Base-by-base conservation (phyloP, 2,113 vertebrate species). In the Andinoacara biseriatus region DNA sequence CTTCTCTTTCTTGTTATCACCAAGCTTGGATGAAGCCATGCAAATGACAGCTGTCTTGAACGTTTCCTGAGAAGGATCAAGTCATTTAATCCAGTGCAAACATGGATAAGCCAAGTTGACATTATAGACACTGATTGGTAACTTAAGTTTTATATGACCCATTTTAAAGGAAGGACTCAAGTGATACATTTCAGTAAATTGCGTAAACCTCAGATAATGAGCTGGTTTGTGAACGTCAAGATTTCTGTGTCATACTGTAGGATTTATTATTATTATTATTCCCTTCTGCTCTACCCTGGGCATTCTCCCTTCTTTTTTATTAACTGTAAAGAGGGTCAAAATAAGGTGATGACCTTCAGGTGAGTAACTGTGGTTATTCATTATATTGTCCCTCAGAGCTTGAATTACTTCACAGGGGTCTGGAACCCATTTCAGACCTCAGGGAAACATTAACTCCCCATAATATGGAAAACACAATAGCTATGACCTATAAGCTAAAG, bases 381-480 rank as follows among this genome's bases (percentile, higher is more conserved):
- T 91, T 79, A 81, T 88, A 81, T 81, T 65, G 35, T 83, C 58
- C 80, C 74, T 89, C 61, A 85, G 82, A 89, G 78, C 69, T 24
- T 69, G 78, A 89, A 84, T 90, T 85, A 83, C 80, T 83, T 86
- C 67, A 65, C 75, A 90, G 78, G 33, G 85, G 56, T 78, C 82
- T 80, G 60, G 20, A 79, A 80, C 69, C 81, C 75, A 75, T 90
- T 87, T 79, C 60, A 82, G 35, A 83, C 24, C 72, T 60, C 2
- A 0, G 14, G 40, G 31, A 80, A 62, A 82, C 46, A 81, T 87
- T 81, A 76, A 88, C 87, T 86, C 62, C 26, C 81, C 31, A 60
- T 83, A 82, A 78, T 84, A 74, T 85, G 83, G 49, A 72, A 83
- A 83, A 86, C 82, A 83, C 33, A 10, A 72, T 46, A 33, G 54